Conservation (phyloP, 2,113 vertebrate genomes). For the Laterallus jamaicensis region DNA sequence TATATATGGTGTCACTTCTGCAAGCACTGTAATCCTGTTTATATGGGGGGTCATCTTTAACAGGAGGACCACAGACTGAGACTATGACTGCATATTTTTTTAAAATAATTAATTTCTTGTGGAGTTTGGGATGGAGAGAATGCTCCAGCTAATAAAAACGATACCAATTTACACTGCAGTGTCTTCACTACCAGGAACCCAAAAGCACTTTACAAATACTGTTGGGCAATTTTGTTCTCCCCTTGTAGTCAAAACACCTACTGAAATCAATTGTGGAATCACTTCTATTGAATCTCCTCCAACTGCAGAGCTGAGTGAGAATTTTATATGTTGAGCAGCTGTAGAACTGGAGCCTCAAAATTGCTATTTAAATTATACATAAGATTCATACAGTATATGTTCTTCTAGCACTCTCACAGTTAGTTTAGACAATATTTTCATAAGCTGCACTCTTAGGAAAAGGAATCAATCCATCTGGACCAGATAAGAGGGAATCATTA, state of each 20-base stretch:
- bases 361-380: constrained; percentile 63
- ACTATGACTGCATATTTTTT: neutral
- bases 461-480: constrained; percentile 44
- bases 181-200: constrained; percentile 1
- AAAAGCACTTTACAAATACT: constrained; percentile 36
- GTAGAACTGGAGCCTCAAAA: constrained; percentile 37
- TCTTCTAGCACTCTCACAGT: constrained; percentile 35
- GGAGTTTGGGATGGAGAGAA: neutral
- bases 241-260: constrained; percentile 51
- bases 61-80: neutral
- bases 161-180: neutral
- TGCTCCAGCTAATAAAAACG: neutral
- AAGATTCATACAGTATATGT: constrained; percentile 26
- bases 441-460: constrained; percentile 26
- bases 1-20: neutral
- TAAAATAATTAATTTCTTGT: neutral
- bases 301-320: constrained; percentile 44
- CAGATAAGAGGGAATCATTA: constrained; percentile 18
- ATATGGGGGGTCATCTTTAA: neutral
- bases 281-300: constrained; percentile 44
- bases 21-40: neutral
- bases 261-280: constrained; percentile 46
- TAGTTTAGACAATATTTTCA: constrained; percentile 59
- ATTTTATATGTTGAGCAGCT: constrained; percentile 44
- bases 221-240: constrained; percentile 34